Evolutionary conservation across 2,797 vertebrate species (phyloP), one percentile per base, ranked within the genome.

Genomic region (Sebastes oblongus): DNA sequence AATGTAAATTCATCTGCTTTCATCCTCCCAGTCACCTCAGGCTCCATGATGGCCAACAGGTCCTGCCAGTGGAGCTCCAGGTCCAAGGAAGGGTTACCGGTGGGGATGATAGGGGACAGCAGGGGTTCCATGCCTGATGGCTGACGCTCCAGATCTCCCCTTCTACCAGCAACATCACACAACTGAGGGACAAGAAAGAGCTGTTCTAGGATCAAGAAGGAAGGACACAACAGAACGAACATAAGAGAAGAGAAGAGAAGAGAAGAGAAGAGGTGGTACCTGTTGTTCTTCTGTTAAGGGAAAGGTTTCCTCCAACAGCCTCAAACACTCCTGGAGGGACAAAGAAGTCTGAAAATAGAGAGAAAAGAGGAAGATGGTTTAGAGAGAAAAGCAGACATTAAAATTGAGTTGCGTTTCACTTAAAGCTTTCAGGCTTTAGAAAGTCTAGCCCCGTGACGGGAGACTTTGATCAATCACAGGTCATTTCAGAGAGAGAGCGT

Each of bases 1-100:
- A 27, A 34, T 54, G 20, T 27, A 25, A 62, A 54, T 29, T 24
- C 0, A 58, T 70, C 18, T 16, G 5, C 11, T 58, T 18, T 46
- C 11, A 30, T 59, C 7, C 20, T 32, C 4, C 30, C 46, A 66
- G 86, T 91, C 83, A 98, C 98, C 97, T 97, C 96, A 89, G 97
- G 96, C 78, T 97, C 97, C 97, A 99, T 97, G 88, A 99, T 95
- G 59, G 96, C 96, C 93, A 98, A 93, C 79, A 99, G 95, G 90
- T 99, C 98, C 93, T 98, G 97, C 98, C 98, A 99, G 85, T 97
- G 96, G 83, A 97, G 96, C 89, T 99, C 98, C 93, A 98, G 91
- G 71, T 97, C 97, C 71, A 96, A 91, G n/a, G 96, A 89, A 0
- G 95, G 87, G 86, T 96, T 95, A 4, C 92, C 86, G 58, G 94